These are phyloP conservation scores for Lepilemur septentrionalis DNA, from an alignment of 2,797 vertebrate species.

Conservation along the genomic window DNA sequence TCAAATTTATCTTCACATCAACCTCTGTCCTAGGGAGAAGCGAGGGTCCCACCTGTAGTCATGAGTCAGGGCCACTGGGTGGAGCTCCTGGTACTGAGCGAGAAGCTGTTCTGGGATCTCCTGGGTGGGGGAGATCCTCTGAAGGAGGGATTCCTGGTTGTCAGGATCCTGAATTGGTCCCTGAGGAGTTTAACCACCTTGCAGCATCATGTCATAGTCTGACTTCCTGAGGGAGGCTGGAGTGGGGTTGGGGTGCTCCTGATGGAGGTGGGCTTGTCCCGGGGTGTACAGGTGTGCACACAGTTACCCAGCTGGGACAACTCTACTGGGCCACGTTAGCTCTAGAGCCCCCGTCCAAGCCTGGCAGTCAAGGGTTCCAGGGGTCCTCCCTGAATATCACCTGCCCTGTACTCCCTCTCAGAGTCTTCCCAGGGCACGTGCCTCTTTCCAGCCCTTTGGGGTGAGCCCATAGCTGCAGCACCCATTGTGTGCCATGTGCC, in stretches of 20 bases:
- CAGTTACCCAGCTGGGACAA: background rate
- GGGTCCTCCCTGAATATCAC: background rate
- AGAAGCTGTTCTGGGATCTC: background rate
- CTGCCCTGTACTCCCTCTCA: background rate
- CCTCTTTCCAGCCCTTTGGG: too few species aligned
- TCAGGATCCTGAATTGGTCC: background rate
- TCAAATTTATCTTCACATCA: background rate
- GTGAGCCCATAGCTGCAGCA: background rate
- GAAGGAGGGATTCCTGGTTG: background rate
- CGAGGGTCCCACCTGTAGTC: background rate
- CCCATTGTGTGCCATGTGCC: background rate
- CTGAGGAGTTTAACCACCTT: background rate
- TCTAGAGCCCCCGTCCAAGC: background rate
- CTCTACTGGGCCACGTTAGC: background rate
- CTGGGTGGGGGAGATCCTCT: too few species aligned
- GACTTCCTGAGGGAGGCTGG: background rate
- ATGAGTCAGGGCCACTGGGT: background rate
- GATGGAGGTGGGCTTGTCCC: background rate
- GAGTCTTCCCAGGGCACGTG: background rate
- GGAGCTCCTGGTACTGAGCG: background rate
- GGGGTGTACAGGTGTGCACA: fast-evolving
- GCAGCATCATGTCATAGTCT: background rate
- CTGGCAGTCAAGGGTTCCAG: fast-evolving
- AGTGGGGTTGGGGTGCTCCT: fast-evolving
- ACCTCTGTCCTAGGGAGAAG: background rate